Evolutionary conservation across 2,888 invertebrate species (phyloP).

Genomic region (Hirtodrosophila duncani): DNA sequence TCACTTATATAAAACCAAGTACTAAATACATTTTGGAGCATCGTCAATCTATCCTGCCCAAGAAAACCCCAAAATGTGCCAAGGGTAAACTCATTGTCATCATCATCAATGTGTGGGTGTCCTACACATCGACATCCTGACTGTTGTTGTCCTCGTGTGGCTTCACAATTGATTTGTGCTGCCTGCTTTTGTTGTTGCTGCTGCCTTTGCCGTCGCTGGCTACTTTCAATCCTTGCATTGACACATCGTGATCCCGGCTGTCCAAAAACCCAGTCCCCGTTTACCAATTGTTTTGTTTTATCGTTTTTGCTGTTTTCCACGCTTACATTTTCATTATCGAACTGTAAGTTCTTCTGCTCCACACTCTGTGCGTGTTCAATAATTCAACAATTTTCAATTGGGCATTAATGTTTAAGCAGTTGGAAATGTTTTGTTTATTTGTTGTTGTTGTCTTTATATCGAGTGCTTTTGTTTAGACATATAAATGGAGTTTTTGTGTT

Average conservation of each 20-base stretch:
- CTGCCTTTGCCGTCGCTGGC: conserved; percentile 22
- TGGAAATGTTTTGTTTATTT: conserved; percentile 29
- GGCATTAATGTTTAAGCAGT: conserved; percentile 49
- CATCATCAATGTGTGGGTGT: neutral
- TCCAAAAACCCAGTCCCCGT: neutral
- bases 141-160: conserved; percentile 20
- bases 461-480: conserved; percentile 25
- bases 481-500: conserved; percentile 42
- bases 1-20: no score
- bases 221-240: conserved; percentile 48
- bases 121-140: conserved; percentile 10
- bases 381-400: conserved; percentile 63
- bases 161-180: conserved; percentile 49
- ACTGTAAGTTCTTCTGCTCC: conserved; percentile 12
- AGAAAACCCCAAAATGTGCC: no score
- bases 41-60: no score
- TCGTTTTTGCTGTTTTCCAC: conserved; percentile 23
- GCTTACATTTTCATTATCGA: conserved; percentile 1
- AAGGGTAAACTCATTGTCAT: no score
- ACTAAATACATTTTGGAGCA: no score
- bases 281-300: neutral
- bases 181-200: conserved; percentile 6
- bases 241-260: conserved; percentile 13
- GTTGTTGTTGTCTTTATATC: neutral
- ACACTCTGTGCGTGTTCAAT: conserved; percentile 32